A percentile compares a stretch with the other conserved stretches of the same genome.
Evolutionary conservation across 2,797 vertebrate species (phyloP).

Genomic region (Scyliorhinus canicula): DNA sequence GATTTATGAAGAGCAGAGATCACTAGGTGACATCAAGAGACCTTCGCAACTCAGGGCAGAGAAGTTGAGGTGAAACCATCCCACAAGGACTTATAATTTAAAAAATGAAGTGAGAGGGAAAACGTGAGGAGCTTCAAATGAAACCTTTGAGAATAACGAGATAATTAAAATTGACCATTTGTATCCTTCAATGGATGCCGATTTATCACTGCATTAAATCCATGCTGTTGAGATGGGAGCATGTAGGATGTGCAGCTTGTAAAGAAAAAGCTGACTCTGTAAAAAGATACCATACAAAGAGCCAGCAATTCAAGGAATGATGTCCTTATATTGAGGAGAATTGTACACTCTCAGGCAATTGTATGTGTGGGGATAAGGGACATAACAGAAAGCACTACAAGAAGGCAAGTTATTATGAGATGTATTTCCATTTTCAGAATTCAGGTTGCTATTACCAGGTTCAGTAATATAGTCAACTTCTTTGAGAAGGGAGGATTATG

Average conservation of each 20-base stretch:
- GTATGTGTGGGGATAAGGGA: background rate
- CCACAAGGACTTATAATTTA: background rate
- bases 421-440: background rate
- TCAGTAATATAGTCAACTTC: background rate
- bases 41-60: background rate
- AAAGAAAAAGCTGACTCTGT: background rate
- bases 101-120: background rate
- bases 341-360: background rate
- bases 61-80: background rate
- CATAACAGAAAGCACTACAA: background rate
- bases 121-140: background rate
- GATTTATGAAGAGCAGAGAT: background rate
- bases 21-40: background rate
- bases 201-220: background rate
- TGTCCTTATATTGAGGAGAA: background rate
- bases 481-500: background rate
- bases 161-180: background rate
- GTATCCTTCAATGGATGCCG: background rate
- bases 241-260: background rate
- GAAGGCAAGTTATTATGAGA: background rate
- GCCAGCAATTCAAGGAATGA: background rate
- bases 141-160: background rate
- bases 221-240: background rate
- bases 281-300: background rate
- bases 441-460: background rate